A percentile compares a stretch with the other conserved stretches of the same genome.
These are phyloP conservation scores for Uropsilus gracilis DNA, from an alignment of 2,113 vertebrate species.

Conservation along the genomic window DNA sequence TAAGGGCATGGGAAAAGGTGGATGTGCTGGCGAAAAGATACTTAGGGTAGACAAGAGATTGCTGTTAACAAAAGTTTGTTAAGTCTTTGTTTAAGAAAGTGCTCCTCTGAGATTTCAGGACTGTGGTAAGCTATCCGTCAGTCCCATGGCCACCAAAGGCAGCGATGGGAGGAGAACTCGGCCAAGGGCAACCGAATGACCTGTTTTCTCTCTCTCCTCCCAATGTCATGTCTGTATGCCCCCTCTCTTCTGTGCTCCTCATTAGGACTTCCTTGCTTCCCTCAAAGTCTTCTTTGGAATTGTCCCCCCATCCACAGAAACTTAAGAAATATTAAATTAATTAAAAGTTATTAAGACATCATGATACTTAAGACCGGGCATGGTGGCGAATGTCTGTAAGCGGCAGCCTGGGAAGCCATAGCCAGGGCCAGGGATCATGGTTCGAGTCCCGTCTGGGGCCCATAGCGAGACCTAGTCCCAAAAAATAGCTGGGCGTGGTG, in stretches of 20 bases:
- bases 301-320: background rate
- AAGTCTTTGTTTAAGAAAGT: constrained; percentile 3
- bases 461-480: no score
- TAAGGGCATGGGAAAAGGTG: background rate
- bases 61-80: background rate
- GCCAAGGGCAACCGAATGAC: background rate
- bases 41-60: background rate
- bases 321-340: constrained; percentile 36
- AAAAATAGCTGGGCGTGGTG: no score
- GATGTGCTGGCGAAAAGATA: constrained; percentile 10
- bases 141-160: background rate
- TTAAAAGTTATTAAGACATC: no score
- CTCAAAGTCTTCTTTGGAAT: background rate
- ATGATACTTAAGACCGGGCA: no score
- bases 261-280: background rate
- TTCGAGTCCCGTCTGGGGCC: no score
- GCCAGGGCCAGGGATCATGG: no score
- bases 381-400: no score
- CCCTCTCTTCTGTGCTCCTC: background rate
- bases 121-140: background rate
- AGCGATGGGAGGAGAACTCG: background rate
- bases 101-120: background rate
- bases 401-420: no score
- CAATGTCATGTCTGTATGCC: background rate
- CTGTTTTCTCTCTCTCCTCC: background rate